These are phyloP conservation scores for Climacteris rufus DNA, from an alignment of 2,113 vertebrate species.

Conservation along the genomic window DNA sequence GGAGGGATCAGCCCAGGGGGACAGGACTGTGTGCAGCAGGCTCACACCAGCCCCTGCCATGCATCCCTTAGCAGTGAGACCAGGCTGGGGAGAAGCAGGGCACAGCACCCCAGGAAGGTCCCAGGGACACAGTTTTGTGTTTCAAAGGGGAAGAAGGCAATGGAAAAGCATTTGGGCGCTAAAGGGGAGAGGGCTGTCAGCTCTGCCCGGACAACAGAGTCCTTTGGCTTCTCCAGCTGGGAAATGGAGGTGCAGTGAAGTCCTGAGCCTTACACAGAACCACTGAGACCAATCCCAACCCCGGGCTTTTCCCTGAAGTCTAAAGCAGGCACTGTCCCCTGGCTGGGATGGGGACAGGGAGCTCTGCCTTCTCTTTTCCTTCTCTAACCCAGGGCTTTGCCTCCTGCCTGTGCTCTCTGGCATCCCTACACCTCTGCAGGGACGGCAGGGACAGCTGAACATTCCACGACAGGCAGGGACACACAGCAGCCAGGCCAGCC, in stretches of 20 bases:
- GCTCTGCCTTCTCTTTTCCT: neutral
- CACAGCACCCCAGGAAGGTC: neutral
- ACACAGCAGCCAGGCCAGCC: neutral
- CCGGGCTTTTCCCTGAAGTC: neutral
- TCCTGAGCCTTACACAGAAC: neutral
- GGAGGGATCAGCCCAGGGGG: neutral
- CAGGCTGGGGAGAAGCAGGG: neutral
- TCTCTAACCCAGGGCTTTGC: neutral
- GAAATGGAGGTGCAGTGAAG: neutral
- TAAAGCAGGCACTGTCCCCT: neutral
- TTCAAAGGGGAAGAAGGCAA: neutral
- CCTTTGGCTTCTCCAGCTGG: neutral
- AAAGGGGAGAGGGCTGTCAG: rapidly evolving
- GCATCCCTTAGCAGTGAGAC: rapidly evolving
- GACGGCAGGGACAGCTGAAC: too few relatives aligned
- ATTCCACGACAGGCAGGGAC: neutral
- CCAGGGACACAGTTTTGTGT: neutral
- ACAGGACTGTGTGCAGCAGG: too few relatives aligned
- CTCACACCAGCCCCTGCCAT: neutral
- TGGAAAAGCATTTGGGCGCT: neutral
- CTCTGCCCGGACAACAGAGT: neutral
- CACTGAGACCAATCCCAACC: neutral
- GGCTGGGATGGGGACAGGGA: neutral
- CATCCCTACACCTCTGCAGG: too few relatives aligned
- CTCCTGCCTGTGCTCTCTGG: too few relatives aligned